Evolutionary conservation across 35 echinoderm and acorn worm genomes (phyloP).

Genomic region (Anneissia japonica): DNA sequence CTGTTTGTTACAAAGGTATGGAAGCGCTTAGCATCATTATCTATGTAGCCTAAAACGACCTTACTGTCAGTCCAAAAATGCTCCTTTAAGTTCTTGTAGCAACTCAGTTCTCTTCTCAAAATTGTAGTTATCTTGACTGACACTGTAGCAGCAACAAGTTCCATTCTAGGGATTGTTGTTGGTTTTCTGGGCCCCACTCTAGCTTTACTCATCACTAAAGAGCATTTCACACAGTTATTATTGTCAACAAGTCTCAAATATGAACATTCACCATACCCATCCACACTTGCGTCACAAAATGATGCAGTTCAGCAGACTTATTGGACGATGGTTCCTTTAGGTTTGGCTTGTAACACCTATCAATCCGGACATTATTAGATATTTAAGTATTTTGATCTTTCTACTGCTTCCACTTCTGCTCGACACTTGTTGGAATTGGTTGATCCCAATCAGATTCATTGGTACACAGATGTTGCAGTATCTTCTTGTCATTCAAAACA

Average conservation of each 20-base stretch:
- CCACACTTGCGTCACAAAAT: conserved; percentile 61
- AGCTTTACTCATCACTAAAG: conserved; percentile 42
- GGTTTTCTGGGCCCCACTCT: conserved; percentile 42
- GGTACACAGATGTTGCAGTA: conserved; percentile 32
- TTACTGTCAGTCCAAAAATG: no score
- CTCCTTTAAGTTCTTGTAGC: no score
- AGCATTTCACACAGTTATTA: conserved; percentile 17
- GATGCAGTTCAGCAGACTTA: conserved; percentile 59
- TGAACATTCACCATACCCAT: conserved; percentile 49
- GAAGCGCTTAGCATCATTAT: no score
- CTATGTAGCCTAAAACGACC: no score
- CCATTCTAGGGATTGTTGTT: conserved; percentile 51
- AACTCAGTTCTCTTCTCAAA: no score
- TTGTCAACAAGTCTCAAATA: conserved; percentile 51
- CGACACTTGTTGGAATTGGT: not conserved
- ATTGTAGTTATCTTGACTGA: conserved; percentile 39
- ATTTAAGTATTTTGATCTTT: not conserved
- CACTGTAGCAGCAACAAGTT: conserved; percentile 38
- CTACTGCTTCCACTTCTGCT: conserved; percentile 2
- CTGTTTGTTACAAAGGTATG: no score
- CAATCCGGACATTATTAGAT: conserved; percentile 11
- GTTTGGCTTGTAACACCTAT: conserved; percentile 48
- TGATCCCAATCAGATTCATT: conserved; percentile 27
- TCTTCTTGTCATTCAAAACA: not conserved
- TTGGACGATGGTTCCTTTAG: conserved; percentile 12